Evolutionary conservation across 2,888 invertebrate species (phyloP).

Genomic region (Meta bourneti): DNA sequence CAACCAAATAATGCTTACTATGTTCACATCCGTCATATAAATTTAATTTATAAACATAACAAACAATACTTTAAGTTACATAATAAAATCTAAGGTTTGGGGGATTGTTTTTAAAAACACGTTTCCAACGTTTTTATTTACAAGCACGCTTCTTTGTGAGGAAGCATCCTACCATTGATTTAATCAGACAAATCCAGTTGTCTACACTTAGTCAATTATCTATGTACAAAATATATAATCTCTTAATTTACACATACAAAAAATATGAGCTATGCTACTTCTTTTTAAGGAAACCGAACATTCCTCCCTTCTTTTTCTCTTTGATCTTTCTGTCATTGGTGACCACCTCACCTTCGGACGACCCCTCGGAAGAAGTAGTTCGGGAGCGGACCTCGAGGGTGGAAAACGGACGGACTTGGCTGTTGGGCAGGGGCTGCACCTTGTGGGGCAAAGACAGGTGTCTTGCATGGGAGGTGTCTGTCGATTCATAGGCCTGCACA

Average conservation of each 20-base stretch:
- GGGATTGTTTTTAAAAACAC: conserved; percentile 34
- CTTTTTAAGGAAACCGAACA: conserved; percentile 80
- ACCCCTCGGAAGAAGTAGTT: conserved; percentile 75
- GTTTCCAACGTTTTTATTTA: conserved; percentile 44
- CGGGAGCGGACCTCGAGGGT: conserved; percentile 65
- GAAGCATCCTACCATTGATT: conserved; percentile 29
- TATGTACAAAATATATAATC: conserved; percentile 53
- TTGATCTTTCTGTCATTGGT: conserved; percentile 78
- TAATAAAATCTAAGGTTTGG: background rate
- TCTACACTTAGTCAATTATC: conserved; percentile 39
- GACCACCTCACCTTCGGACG: conserved; percentile 76
- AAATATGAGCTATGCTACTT: conserved; percentile 77
- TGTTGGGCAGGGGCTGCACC: conserved; percentile 56
- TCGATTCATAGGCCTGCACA: conserved; percentile 55
- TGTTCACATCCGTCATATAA: background rate
- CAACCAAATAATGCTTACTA: conserved; percentile 37
- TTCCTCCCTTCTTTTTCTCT: conserved; percentile 79
- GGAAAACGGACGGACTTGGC: conserved; percentile 50
- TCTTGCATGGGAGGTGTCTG: conserved; percentile 62
- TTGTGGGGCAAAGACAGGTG: conserved; percentile 77
- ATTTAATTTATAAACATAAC: conserved; percentile 42
- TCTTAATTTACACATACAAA: conserved; percentile 34
- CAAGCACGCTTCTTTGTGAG: conserved; percentile 22
- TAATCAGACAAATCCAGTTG: conserved; percentile 68
- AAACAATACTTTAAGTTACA: background rate